phyloP scores from a whole-genome alignment of 2,797 vertebrate genomes.

The Glossophaga mutica region DNA sequence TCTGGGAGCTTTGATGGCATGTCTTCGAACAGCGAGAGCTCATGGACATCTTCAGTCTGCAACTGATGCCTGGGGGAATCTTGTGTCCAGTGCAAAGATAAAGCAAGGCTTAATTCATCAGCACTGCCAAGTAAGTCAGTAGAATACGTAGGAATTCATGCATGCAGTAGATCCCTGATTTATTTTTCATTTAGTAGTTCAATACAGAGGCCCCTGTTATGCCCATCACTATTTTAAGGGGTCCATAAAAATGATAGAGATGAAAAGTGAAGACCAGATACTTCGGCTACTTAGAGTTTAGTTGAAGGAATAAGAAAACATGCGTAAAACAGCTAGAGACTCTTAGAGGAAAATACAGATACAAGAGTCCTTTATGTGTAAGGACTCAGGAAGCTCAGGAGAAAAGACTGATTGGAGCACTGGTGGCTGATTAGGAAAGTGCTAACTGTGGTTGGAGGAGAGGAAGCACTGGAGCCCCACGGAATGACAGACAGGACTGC shows the following conservation, averaged over 20 bases:
- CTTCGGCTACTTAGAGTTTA: not conserved
- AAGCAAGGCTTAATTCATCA: constrained; percentile 92
- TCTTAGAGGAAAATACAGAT: not conserved
- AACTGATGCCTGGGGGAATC: constrained; percentile 82
- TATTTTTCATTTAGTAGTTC: not conserved
- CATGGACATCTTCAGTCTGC: constrained; percentile 88
- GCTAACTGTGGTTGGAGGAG: not conserved
- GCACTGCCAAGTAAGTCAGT: constrained; percentile 90
- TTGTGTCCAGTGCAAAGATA: constrained; percentile 86
- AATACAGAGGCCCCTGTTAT: not conserved
- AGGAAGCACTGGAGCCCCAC: not conserved
- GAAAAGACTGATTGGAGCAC: not conserved
- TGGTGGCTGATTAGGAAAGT: not conserved
- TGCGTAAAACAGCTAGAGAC: not conserved
- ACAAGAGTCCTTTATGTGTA: not conserved
- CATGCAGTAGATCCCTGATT: not conserved
- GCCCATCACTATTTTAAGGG: not conserved
- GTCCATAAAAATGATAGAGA: not conserved
- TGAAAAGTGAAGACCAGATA: not conserved
- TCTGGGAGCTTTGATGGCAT: constrained; percentile 94
- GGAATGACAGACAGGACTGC: not conserved
- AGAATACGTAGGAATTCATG: not conserved
- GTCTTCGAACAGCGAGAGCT: constrained; percentile 91
- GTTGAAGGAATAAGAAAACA: not conserved
- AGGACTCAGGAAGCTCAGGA: not conserved